Base-by-base conservation (phyloP, 2,888 invertebrate genomes). In the Perizoma flavofasciatum region DNA sequence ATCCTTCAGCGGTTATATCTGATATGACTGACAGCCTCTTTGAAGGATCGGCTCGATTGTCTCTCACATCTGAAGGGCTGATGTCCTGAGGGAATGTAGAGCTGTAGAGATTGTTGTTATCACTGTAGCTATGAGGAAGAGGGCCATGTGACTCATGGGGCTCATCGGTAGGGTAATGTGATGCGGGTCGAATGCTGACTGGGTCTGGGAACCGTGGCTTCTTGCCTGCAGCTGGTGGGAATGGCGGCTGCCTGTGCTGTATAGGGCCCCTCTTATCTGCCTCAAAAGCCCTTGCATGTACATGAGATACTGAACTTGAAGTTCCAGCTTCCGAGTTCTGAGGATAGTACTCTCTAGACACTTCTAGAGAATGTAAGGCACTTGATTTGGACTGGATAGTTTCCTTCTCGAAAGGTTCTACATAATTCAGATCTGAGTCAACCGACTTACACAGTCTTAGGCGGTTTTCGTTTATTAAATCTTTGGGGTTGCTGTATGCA, bases 131-230 rank as follows among this genome's bases (percentile, higher is more conserved):
- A 61, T 89, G 88, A n/a, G 86, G 75, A 47, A 90, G 71, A 8
- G 73, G 56, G 4, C 58, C 66, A 11, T 78, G 77, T 5, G 58
- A 73, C 1, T 85, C 82, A 22, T 70, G 74, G 8, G 77, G 66
- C 4, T 69, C 61, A 56, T 83, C 91, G 5, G 85, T 82, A 1
- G 90, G 85, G 54, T 92, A 92, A 67, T 91, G 91, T 0, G 92
- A 92, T 0, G 92, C 92, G 0, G 92, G 90, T 50, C 92, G 77
- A 43, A 92, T 92, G 65, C 91, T 89, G 10, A 92, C 80, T 5
- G 92, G 92, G 56, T 92, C 92, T 0, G 92, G 92, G 52, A 92
- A 92, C 8, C 92, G 78, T n/a, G 92, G 92, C 64, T 92, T 92
- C 63, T 91, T 92, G 1, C 81, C 81, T 0, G 82, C 75, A 0